phyloP scores from a whole-genome alignment of 2,113 vertebrate species.

The Leucosticte australis region DNA sequence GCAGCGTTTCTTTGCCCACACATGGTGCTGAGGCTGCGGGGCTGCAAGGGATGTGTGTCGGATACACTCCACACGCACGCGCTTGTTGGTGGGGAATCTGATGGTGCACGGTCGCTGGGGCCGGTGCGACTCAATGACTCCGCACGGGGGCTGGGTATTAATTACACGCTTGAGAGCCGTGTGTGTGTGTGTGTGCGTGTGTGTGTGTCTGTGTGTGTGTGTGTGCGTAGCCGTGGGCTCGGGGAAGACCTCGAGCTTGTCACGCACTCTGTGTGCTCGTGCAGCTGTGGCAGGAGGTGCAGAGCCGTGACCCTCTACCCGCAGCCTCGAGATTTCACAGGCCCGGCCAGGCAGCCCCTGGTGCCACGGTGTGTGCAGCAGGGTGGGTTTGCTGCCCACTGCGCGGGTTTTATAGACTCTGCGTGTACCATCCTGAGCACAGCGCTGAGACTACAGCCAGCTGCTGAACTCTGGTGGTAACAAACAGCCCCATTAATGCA shows the following conservation, averaged over 20 bases:
- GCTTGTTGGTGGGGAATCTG: not conserved
- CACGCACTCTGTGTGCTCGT: accelerated
- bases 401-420: conserved; percentile 25
- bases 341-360: not conserved
- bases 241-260: not conserved
- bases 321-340: not conserved
- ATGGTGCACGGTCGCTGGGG: not conserved
- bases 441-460: conserved; percentile 30
- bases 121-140: not conserved
- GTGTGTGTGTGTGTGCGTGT: not conserved
- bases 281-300: not conserved
- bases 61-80: not conserved
- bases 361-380: not conserved
- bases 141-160: conserved; percentile 24
- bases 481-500: conserved; percentile 79
- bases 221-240: not conserved
- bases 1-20: not conserved
- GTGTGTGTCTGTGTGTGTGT: not conserved
- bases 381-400: not conserved
- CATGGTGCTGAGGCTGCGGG: accelerated
- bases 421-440: not conserved
- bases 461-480: conserved; percentile 74
- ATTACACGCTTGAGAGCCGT: conserved; percentile 54
- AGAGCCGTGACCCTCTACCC: not conserved
- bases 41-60: not conserved